Conservation (phyloP, 2,113 vertebrate genomes). For the Zosterops lateralis region DNA sequence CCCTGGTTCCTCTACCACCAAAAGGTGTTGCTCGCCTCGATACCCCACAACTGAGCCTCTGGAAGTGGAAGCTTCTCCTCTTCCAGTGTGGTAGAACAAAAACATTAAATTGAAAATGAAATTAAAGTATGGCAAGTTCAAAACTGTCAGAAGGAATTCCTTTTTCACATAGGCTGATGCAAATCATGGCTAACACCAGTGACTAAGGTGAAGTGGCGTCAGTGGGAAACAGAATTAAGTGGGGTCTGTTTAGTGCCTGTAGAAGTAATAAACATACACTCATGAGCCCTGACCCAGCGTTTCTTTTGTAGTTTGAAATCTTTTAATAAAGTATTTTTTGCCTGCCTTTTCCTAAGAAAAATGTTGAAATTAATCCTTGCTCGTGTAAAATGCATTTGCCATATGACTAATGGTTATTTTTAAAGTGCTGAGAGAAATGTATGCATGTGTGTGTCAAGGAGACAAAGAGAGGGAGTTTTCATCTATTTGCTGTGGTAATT, state of each 20-base stretch:
- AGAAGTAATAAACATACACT: background rate
- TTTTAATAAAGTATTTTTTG: conserved; percentile 22
- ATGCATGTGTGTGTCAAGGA: background rate
- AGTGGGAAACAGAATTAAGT: conserved; percentile 33
- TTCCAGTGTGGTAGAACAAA: background rate
- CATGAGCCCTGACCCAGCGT: background rate
- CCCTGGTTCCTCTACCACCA: background rate
- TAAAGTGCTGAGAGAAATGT: background rate
- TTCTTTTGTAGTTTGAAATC: background rate
- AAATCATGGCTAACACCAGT: conserved; percentile 10
- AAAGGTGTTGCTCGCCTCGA: background rate
- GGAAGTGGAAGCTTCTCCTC: background rate
- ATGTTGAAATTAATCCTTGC: background rate
- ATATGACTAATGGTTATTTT: conserved; percentile 35
- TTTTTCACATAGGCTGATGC: background rate
- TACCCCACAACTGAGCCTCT: background rate
- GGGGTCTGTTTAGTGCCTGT: background rate
- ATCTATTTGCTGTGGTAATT: conserved; percentile 24
- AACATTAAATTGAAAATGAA: background rate
- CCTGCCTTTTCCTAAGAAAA: background rate
- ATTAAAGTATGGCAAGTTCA: conserved; percentile 42
- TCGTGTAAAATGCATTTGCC: conserved; percentile 7
- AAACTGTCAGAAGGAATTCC: conserved; percentile 43
- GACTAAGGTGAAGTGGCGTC: conserved; percentile 39
- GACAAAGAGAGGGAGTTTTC: background rate